These are phyloP conservation scores for Poecilia latipinna DNA, from an alignment of 2,113 vertebrate genomes.

Conservation along the genomic window DNA sequence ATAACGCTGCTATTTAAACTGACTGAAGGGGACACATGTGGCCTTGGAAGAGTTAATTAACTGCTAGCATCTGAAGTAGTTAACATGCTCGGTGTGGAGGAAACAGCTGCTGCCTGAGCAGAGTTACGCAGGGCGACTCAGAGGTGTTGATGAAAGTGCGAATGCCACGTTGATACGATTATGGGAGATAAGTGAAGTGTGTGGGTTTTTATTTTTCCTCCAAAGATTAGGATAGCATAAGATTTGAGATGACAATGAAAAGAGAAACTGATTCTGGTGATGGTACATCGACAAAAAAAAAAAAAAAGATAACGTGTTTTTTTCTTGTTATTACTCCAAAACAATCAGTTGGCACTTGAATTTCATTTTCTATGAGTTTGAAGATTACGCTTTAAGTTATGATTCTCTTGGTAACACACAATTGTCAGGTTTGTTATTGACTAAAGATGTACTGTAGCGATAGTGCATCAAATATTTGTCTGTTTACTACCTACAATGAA, in stretches of 20 bases:
- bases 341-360: no score
- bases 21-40: neutral
- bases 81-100: neutral
- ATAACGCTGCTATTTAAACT: neutral
- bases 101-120: neutral
- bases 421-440: no score
- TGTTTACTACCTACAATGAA: neutral
- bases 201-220: neutral
- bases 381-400: no score
- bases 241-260: neutral
- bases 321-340: neutral
- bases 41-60: conserved; percentile 4
- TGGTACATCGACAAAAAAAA: neutral
- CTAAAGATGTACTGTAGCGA: neutral
- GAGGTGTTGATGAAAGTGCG: neutral
- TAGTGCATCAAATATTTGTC: neutral
- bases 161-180: neutral
- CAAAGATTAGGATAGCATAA: neutral
- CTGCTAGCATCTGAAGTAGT: neutral
- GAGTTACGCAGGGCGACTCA: neutral
- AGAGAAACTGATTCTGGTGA: neutral
- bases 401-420: no score
- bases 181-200: neutral
- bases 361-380: no score
- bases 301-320: neutral